Evolutionary conservation across 1,140 invertebrate genomes (phyloP).

Genomic region (Magallana angulata): DNA sequence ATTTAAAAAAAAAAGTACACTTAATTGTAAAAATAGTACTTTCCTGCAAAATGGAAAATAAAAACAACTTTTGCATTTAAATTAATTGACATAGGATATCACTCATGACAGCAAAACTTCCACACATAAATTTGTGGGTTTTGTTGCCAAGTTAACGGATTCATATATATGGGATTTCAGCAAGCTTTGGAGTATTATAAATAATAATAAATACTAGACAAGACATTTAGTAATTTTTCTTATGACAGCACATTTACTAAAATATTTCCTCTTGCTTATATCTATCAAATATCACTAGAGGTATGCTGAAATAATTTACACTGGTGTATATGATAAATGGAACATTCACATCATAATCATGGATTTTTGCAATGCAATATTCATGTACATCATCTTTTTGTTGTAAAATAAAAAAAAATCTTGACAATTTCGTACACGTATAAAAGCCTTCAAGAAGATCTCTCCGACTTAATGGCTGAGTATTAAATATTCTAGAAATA

Average conservation of each 20-base stretch:
- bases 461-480: too few species aligned
- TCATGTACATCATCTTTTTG: too few species aligned
- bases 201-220: neutral
- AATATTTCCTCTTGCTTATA: neutral
- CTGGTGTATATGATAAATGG: too few species aligned
- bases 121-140: neutral
- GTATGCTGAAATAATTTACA: too few species aligned
- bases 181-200: slow-evolving; percentile 7
- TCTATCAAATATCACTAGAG: too few species aligned
- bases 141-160: neutral
- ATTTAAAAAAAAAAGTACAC: neutral
- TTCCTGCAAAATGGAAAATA: neutral
- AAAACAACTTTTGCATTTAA: neutral
- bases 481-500: too few species aligned
- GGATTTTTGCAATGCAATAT: too few species aligned
- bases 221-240: neutral
- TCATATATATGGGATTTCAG: neutral
- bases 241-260: neutral
- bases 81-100: neutral
- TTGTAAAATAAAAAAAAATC: too few species aligned
- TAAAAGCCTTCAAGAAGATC: too few species aligned
- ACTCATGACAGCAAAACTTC: slow-evolving; percentile 8
- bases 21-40: neutral
- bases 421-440: too few species aligned
- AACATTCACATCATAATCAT: too few species aligned